These are phyloP conservation scores for Drosophila rubida DNA, from an alignment of 2,888 invertebrate species.

Conservation along the genomic window DNA sequence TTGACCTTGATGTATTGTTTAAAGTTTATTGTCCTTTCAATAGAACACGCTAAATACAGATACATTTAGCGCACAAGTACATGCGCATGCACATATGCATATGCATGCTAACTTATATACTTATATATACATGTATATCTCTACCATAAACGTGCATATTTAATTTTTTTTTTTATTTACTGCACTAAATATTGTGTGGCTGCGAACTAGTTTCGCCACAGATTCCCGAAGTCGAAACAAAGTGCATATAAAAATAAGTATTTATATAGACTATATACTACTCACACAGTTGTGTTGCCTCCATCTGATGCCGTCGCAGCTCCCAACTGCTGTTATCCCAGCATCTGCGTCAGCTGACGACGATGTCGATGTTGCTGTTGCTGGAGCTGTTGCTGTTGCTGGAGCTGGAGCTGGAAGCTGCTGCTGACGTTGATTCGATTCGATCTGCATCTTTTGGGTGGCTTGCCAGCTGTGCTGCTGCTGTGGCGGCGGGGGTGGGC, in stretches of 20 bases:
- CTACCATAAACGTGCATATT: conserved; percentile 57
- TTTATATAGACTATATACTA: conserved; percentile 36
- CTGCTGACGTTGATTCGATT: conserved; percentile 14
- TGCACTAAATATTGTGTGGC: conserved; percentile 66
- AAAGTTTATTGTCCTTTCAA: conserved; percentile 82
- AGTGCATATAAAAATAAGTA: conserved; percentile 73
- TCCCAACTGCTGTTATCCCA: conserved; percentile 55
- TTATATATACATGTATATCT: conserved; percentile 33
- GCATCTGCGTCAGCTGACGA: conserved; percentile 57
- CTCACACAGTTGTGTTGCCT: conserved; percentile 13
- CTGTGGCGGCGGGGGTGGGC: not conserved
- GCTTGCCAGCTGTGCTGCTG: not conserved
- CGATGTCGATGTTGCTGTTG: conserved; percentile 25
- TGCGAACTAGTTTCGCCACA: conserved; percentile 70
- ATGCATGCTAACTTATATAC: conserved; percentile 26
- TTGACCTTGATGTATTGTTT: conserved; percentile 74
- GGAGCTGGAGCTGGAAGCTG: conserved; percentile 20
- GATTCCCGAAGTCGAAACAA: conserved; percentile 61
- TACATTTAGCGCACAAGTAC: conserved; percentile 55
- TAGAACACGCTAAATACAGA: conserved; percentile 76
- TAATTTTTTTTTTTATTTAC: conserved; percentile 57
- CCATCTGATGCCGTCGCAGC: conserved; percentile 19
- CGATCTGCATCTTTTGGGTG: conserved; percentile 23
- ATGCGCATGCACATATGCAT: conserved; percentile 29
- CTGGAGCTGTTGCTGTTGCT: conserved; percentile 38